These are phyloP conservation scores for Archivesica marissinica DNA, from an alignment of 1,140 invertebrate genomes.

Conservation along the genomic window DNA sequence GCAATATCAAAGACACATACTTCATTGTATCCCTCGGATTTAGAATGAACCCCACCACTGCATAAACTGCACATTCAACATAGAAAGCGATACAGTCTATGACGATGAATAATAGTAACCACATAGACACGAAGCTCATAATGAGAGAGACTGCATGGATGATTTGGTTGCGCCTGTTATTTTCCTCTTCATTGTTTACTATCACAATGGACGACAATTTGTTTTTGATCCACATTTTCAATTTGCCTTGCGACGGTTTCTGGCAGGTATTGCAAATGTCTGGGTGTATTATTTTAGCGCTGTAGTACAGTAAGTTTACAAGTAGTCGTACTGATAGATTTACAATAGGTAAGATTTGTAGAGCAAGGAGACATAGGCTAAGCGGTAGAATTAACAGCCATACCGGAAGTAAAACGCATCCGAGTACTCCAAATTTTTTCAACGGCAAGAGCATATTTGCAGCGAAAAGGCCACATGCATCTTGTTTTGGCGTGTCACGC, in stretches of 20 bases:
- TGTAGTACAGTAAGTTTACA: conserved; percentile 11
- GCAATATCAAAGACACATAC: conserved; percentile 9
- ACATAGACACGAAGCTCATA: conserved; percentile 23
- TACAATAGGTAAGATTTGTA: conserved; percentile 21
- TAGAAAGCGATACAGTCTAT: conserved; percentile 44
- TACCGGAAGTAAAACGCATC: conserved; percentile 12
- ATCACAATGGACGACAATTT: conserved; percentile 1
- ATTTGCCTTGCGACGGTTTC: background rate
- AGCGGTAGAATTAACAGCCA: conserved; percentile 6
- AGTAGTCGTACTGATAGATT: conserved; percentile 19
- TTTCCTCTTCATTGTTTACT: background rate
- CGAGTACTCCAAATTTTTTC: conserved; percentile 9
- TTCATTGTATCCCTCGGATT: conserved; percentile 41
- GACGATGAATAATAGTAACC: conserved; percentile 1
- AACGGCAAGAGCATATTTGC: conserved; percentile 10
- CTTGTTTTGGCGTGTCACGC: background rate
- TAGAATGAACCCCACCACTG: conserved; percentile 29
- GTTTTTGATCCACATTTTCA: background rate
- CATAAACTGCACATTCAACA: conserved; percentile 20
- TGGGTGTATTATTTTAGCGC: background rate
- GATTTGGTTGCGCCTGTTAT: conserved; percentile 7
- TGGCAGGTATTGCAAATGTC: background rate
- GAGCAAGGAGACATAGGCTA: background rate
- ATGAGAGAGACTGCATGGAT: conserved; percentile 23
- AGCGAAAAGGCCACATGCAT: conserved; percentile 11